Conservation (phyloP, 2,888 invertebrate species). For the Trileptium ribeirensis region DNA sequence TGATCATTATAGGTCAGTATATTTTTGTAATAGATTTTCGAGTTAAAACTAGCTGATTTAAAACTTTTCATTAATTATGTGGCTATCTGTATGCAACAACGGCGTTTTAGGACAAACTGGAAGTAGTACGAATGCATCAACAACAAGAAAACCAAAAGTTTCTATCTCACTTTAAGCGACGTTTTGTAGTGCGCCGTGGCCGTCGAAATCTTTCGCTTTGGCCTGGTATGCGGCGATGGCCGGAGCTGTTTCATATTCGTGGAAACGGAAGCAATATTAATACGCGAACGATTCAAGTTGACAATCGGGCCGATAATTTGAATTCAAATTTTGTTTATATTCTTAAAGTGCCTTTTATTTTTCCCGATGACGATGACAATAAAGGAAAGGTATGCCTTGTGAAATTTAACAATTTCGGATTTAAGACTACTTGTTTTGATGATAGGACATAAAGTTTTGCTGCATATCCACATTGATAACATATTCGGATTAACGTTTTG, state of each 20-base stretch:
- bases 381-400: constrained; percentile 23
- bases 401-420: too few species aligned
- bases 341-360: constrained; percentile 43
- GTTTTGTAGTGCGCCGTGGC: constrained; percentile 84
- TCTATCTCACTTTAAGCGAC: constrained; percentile 88
- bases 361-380: constrained; percentile 25
- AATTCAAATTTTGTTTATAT: constrained; percentile 88
- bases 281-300: constrained; percentile 58
- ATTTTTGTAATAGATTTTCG: too few species aligned
- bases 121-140: constrained; percentile 90
- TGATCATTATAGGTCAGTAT: too few species aligned
- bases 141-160: constrained; percentile 98
- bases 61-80: too few species aligned
- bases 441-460: too few species aligned
- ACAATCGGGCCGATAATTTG: constrained; percentile 71
- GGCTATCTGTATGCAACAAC: background rate
- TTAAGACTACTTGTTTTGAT: too few species aligned
- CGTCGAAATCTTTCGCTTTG: constrained; percentile 35
- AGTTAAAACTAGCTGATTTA: too few species aligned
- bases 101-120: constrained; percentile 65
- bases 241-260: constrained; percentile 87
- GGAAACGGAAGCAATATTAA: constrained; percentile 91
- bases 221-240: constrained; percentile 49
- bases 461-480: too few species aligned
- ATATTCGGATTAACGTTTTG: too few species aligned